Base-by-base conservation (phyloP, 2,797 vertebrate species). In the Alosa sapidissima region DNA sequence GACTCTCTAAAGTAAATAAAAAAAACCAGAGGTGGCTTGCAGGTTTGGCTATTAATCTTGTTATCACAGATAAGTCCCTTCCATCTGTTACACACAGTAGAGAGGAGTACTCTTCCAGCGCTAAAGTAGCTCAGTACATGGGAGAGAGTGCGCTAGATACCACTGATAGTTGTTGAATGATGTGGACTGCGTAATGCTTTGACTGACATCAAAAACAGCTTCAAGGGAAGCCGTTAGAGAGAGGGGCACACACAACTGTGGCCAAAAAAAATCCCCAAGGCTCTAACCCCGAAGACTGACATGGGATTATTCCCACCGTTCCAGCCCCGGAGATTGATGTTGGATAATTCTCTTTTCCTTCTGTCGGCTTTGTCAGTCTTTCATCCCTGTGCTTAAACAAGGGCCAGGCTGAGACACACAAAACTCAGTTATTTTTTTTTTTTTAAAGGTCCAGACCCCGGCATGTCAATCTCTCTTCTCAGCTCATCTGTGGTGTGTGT, bases 21-120 rank as follows among this genome's bases (percentile, higher is more conserved):
- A 14, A 51, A 52, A 54, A 81, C 49, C 83, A 55, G n/a, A 60
- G 5, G 55, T 21, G 7, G 55, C 3, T n/a, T 78, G 72, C 16
- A 78, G 16, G 72, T 78, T 19, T 78, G 41, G 19, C 41, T 78
- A 78, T 78, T 78, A 6, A 78, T 78, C 72, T 45, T 41, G 45
- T 78, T 45, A 78, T 47, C 41, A 21, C 41, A 8, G 16, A 78
- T 78, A 78, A 78, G 72, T n/a, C 16, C 1, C 16, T 19, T 78
- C 14, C 36, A 78, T 47, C 72, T 6, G 6, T 4, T 55, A 84
- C 49, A 72, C 48, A 81, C 83, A 81, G 55, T 16, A 58, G 55
- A 1, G 55, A 3, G 6, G 16, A n/a, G 55, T 4, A 6, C 21
- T 21, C 19, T 21, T 33, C 7, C 24, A 33, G 62, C 62, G 0